phyloP scores from a whole-genome alignment of 2,888 invertebrate genomes.

The Ormyrus nitidulus region DNA sequence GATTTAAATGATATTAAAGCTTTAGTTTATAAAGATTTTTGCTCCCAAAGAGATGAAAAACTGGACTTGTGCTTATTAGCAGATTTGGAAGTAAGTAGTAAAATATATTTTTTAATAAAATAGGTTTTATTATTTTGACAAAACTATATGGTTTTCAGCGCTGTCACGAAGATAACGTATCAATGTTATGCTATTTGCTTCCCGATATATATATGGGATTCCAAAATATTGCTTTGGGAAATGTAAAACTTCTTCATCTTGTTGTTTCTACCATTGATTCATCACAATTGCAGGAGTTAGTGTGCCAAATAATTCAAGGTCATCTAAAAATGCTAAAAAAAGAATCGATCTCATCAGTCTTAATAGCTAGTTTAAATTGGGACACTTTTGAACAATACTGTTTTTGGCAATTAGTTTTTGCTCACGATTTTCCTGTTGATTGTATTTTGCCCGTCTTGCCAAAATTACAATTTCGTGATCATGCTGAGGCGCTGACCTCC shows the following conservation, averaged over 20 bases:
- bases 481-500: constrained; percentile 94
- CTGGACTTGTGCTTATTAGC: constrained; percentile 84
- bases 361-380: constrained; percentile 92
- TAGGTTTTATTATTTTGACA: constrained; percentile 19
- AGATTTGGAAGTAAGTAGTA: constrained; percentile 83
- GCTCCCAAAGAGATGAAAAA: constrained; percentile 87
- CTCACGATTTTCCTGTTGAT: constrained; percentile 95
- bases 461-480: constrained; percentile 87
- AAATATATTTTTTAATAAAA: background rate
- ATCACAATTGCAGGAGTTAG: constrained; percentile 90
- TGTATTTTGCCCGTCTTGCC: constrained; percentile 87
- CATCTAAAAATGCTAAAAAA: constrained; percentile 89
- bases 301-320: constrained; percentile 93
- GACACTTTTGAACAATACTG: constrained; percentile 98
- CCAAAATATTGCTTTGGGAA: constrained; percentile 90
- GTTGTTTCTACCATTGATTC: constrained; percentile 95
- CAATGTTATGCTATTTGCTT: constrained; percentile 92
- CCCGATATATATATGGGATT: constrained; percentile 95
- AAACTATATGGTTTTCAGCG: constrained; percentile 73
- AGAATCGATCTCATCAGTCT: constrained; percentile 84
- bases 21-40: constrained; percentile 92
- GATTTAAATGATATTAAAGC: constrained; percentile 83
- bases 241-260: constrained; percentile 90
- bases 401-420: constrained; percentile 96
- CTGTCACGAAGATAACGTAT: constrained; percentile 92